Evolutionary conservation across 2,113 vertebrate species (phyloP).

Genomic region (Semnornis frantzii): DNA sequence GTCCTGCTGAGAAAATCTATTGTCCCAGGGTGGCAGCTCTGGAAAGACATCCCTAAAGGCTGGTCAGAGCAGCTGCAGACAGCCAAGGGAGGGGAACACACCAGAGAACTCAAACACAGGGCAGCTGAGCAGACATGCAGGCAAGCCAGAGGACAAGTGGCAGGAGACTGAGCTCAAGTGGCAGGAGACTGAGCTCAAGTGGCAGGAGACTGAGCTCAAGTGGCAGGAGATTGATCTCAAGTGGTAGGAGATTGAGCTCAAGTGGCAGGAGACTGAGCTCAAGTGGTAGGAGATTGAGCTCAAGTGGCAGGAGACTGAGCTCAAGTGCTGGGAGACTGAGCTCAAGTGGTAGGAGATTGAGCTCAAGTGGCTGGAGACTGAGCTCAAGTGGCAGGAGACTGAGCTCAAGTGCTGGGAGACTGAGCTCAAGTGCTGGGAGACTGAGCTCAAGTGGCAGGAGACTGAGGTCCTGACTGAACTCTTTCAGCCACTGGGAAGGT

Average conservation of each 20-base stretch:
- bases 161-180: not conserved
- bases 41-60: not conserved
- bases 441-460: not conserved
- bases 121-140: not conserved
- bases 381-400: not conserved
- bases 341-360: not conserved
- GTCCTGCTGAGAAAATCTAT: not conserved
- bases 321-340: no score
- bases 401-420: no score
- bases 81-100: not conserved
- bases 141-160: not conserved
- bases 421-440: no score
- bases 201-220: not conserved
- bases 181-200: not conserved
- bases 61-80: not conserved
- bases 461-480: not conserved
- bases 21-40: not conserved
- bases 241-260: not conserved
- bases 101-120: not conserved
- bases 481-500: not conserved
- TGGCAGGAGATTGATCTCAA: not conserved
- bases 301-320: not conserved
- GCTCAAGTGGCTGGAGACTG: not conserved
- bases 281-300: not conserved
- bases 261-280: not conserved